Conservation (phyloP, 1,140 invertebrate species). For the Nixonia krombeini region DNA sequence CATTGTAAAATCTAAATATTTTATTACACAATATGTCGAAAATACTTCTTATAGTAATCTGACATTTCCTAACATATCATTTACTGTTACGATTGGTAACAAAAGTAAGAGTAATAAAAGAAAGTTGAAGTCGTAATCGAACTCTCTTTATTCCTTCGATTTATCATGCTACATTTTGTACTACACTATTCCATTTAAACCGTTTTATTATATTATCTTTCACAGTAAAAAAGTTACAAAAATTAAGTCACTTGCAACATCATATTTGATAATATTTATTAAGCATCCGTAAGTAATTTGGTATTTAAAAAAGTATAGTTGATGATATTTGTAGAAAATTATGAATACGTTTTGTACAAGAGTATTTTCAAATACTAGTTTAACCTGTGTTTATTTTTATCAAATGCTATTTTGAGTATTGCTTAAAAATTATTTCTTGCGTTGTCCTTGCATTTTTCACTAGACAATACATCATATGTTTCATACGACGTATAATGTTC, state of each 20-base stretch:
- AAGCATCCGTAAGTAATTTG: neutral
- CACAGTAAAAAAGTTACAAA: conserved; percentile 44
- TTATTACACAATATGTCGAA: no score
- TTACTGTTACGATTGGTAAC: no score
- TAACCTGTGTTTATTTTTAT: no score
- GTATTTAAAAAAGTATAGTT: no score
- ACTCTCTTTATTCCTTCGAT: conserved; percentile 48
- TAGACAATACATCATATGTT: no score
- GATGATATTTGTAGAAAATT: no score
- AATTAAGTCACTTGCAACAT: conserved; percentile 10
- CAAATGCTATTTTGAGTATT: neutral
- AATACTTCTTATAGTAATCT: no score
- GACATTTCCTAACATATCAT: no score
- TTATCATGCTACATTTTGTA: conserved; percentile 54
- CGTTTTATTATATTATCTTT: conserved; percentile 44
- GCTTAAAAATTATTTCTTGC: conserved; percentile 3
- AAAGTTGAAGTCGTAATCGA: conserved; percentile 15
- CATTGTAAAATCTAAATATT: no score
- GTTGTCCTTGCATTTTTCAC: conserved; percentile 4
- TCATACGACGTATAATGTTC: conserved; percentile 4
- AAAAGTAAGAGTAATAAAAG: no score
- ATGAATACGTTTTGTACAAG: no score
- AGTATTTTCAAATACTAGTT: no score
- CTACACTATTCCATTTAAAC: conserved; percentile 50
- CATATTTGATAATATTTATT: conserved; percentile 4